Percentiles rank a stretch among this genome's conserved stretches.
Conservation (phyloP, 2,888 invertebrate species). For the Cerastoderma edule region DNA sequence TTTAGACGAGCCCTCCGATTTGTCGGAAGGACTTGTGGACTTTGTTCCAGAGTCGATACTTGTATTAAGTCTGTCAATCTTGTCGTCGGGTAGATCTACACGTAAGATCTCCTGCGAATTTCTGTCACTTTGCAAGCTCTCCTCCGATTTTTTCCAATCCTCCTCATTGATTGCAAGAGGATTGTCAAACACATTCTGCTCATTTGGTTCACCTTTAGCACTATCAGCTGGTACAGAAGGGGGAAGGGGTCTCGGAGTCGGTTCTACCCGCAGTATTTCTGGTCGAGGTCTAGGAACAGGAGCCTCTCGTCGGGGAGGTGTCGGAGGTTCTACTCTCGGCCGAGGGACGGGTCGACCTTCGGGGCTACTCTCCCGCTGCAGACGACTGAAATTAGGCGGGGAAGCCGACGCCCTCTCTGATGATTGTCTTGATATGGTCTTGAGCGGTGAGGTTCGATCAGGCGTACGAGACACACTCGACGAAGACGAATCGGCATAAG, state of each 20-base stretch:
- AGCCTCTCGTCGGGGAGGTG: constrained; percentile 59
- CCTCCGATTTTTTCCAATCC: constrained; percentile 52
- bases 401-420: constrained; percentile 55
- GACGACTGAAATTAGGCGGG: constrained; percentile 47
- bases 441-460: constrained; percentile 59
- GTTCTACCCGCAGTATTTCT: constrained; percentile 77
- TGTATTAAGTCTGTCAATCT: constrained; percentile 48
- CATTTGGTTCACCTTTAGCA: constrained; percentile 45
- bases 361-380: constrained; percentile 47
- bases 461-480: constrained; percentile 58
- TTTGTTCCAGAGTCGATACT: constrained; percentile 60
- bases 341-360: constrained; percentile 70
- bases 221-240: constrained; percentile 61
- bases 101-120: constrained; percentile 57
- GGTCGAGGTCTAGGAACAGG: constrained; percentile 71
- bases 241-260: constrained; percentile 68
- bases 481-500: constrained; percentile 50
- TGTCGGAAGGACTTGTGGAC: constrained; percentile 54
- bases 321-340: constrained; percentile 67
- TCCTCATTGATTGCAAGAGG: constrained; percentile 55
- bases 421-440: constrained; percentile 64
- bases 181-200: constrained; percentile 45
- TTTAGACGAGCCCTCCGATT: constrained; percentile 56
- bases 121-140: constrained; percentile 53
- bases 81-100: constrained; percentile 59